Evolutionary conservation across 2,888 invertebrate genomes (phyloP).

Genomic region (Dicycla oo): DNA sequence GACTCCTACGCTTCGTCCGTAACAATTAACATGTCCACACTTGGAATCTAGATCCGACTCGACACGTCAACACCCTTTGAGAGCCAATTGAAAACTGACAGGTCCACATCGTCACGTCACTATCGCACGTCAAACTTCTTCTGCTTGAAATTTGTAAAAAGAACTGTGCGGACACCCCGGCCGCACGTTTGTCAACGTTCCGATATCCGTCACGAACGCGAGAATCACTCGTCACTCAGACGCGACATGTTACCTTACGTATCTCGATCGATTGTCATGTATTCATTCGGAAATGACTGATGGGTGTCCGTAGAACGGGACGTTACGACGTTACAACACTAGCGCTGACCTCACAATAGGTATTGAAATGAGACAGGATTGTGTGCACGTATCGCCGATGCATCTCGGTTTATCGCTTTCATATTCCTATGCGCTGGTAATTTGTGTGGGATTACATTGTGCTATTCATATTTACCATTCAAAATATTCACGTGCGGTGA

Average conservation of each 20-base stretch:
- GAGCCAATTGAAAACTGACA: constrained; percentile 86
- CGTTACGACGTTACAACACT: constrained; percentile 79
- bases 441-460: constrained; percentile 86
- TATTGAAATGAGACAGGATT: constrained; percentile 84
- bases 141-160: constrained; percentile 78
- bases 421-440: constrained; percentile 81
- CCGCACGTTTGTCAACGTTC: constrained; percentile 81
- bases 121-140: constrained; percentile 79
- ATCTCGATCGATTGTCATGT: constrained; percentile 84
- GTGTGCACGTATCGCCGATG: constrained; percentile 83
- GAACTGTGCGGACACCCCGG: constrained; percentile 65
- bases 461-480: constrained; percentile 80
- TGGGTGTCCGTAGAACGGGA: constrained; percentile 77
- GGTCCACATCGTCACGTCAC: constrained; percentile 83
- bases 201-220: constrained; percentile 77
- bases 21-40: constrained; percentile 88
- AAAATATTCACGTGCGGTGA: constrained; percentile 67
- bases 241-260: constrained; percentile 81
- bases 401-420: constrained; percentile 86
- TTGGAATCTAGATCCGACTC: constrained; percentile 81
- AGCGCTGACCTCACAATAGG: constrained; percentile 80
- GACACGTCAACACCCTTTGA: constrained; percentile 85
- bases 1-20: constrained; percentile 75
- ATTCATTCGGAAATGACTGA: constrained; percentile 85
- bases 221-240: constrained; percentile 82